These are phyloP conservation scores for Leptopilina clavipes DNA, from an alignment of 1,140 invertebrate species.

Conservation along the genomic window DNA sequence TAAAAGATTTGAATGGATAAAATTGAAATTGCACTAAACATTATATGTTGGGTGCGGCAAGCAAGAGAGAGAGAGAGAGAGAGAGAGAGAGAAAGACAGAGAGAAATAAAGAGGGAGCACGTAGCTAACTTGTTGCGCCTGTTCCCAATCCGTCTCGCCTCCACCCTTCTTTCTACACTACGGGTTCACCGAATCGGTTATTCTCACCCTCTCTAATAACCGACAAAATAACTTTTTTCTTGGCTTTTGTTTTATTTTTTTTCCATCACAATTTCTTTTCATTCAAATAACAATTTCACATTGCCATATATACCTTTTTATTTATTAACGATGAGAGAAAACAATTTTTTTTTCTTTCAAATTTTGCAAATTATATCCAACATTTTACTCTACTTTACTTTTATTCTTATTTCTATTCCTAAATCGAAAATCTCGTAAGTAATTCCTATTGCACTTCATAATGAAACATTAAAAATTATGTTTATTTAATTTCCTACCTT, in stretches of 20 bases:
- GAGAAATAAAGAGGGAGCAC: conserved; percentile 26
- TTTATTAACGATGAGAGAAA: no score
- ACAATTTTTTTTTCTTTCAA: no score
- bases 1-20: background rate
- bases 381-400: no score
- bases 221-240: conserved; percentile 17
- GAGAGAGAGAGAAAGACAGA: background rate
- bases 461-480: no score
- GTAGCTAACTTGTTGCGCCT: conserved; percentile 25
- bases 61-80: background rate
- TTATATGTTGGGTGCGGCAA: conserved; percentile 15
- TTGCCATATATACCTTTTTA: background rate
- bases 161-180: conserved; percentile 24
- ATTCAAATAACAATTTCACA: background rate
- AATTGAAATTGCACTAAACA: conserved; percentile 6
- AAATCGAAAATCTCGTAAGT: no score
- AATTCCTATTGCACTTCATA: no score
- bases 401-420: no score
- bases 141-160: conserved; percentile 12
- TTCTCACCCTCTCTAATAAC: conserved; percentile 24
- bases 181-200: conserved; percentile 27
- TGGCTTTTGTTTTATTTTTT: background rate
- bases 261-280: background rate
- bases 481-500: no score
- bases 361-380: no score